Evolutionary conservation across 2,797 vertebrate species (phyloP).

Genomic region (Lates japonicus): DNA sequence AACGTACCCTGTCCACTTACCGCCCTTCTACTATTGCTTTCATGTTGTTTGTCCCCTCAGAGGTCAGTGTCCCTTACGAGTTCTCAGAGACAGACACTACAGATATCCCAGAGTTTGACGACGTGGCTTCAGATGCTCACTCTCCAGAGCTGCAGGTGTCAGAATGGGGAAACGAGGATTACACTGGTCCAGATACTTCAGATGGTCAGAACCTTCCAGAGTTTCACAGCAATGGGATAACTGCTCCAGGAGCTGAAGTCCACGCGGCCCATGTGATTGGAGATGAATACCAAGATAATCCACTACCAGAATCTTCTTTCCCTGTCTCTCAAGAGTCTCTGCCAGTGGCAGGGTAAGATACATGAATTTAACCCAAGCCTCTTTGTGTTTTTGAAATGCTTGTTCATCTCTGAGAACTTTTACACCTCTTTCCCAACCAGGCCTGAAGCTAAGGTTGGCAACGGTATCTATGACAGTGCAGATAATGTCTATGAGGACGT

Average conservation of each 20-base stretch:
- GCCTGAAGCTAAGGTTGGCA: background rate
- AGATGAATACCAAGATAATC: constrained; percentile 25
- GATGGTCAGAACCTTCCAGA: constrained; percentile 1
- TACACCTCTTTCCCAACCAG: constrained; percentile 43
- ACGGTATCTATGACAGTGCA: constrained; percentile 17
- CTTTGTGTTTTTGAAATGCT: background rate
- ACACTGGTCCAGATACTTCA: constrained; percentile 13
- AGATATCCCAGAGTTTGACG: constrained; percentile 55
- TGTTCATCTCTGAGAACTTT: background rate
- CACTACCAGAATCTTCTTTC: constrained; percentile 23
- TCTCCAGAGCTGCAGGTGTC: constrained; percentile 40
- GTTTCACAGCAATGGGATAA: constrained; percentile 44
- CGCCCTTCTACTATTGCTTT: background rate
- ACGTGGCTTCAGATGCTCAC: constrained; percentile 31
- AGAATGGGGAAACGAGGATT: constrained; percentile 36
- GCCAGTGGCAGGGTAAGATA: constrained; percentile 70
- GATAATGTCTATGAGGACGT: constrained; percentile 66
- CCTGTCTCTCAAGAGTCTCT: constrained; percentile 15
- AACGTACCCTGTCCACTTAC: background rate
- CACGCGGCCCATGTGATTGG: background rate
- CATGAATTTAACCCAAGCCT: background rate
- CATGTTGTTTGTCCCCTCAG: constrained; percentile 6
- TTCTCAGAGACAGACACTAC: constrained; percentile 49
- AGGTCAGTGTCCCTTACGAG: constrained; percentile 46
- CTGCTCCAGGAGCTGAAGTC: background rate